Evolutionary conservation across 2,888 invertebrate genomes (phyloP).

Genomic region (Suillia variegata): DNA sequence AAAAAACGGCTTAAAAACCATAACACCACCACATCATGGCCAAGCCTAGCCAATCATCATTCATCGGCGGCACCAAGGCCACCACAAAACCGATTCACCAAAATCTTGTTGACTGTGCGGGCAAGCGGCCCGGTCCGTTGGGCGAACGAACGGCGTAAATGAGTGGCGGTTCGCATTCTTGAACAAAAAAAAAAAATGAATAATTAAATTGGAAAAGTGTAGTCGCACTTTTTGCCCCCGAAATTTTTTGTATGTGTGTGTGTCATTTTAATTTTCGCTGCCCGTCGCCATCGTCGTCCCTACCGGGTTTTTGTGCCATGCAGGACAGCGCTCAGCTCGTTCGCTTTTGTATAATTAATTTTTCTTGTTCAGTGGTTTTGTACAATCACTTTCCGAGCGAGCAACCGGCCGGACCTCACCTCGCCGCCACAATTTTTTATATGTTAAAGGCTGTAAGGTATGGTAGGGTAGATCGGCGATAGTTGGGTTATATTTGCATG

Average conservation of each 20-base stretch:
- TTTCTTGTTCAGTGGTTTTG: conserved; percentile 60
- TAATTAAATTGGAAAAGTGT: not conserved
- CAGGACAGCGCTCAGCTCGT: not conserved
- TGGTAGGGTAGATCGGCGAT: too few relatives aligned
- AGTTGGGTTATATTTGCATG: too few relatives aligned
- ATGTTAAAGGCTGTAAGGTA: too few relatives aligned
- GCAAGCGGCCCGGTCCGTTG: not conserved
- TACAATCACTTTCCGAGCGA: conserved; percentile 55
- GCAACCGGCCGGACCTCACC: conserved; percentile 28
- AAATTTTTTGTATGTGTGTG: not conserved
- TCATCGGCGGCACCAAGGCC: not conserved
- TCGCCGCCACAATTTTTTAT: too few relatives aligned
- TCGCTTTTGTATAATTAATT: conserved; percentile 59
- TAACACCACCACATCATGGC: too few relatives aligned
- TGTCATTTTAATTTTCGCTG: conserved; percentile 3
- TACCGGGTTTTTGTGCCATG: not conserved
- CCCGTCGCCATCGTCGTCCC: too few relatives aligned
- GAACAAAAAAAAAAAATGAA: too few relatives aligned
- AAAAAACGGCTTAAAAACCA: too few relatives aligned
- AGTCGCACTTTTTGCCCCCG: not conserved
- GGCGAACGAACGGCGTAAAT: too few relatives aligned
- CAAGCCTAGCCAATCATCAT: too few relatives aligned
- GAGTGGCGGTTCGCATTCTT: not conserved
- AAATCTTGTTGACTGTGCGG: too few relatives aligned
- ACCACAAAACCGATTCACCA: not conserved